phyloP scores from a whole-genome alignment of 2,113 vertebrate genomes.

The Jacana jacana region DNA sequence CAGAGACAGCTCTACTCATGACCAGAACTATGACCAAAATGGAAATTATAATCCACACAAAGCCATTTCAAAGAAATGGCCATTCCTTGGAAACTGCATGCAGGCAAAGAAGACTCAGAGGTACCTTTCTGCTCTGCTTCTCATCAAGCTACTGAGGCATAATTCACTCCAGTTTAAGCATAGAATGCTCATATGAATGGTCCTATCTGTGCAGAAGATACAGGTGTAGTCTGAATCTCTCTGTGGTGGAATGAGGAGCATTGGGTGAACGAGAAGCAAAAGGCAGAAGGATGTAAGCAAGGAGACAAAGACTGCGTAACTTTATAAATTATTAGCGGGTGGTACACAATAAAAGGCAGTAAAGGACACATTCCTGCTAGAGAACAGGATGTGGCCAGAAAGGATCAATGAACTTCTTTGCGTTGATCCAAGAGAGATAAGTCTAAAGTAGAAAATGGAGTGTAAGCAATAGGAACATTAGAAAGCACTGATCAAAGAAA shows the following conservation, averaged over 20 bases:
- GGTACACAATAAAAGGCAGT: not conserved
- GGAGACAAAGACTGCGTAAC: not conserved
- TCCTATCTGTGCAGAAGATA: not conserved
- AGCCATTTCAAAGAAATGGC: not conserved
- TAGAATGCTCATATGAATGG: not conserved
- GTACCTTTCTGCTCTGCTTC: not conserved
- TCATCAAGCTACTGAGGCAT: not conserved
- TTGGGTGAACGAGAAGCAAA: not conserved
- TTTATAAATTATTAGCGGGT: not conserved
- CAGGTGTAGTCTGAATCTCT: rapidly evolving
- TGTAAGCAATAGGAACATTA: not conserved
- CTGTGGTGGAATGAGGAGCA: not conserved
- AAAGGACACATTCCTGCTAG: not conserved
- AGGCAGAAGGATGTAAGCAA: not conserved
- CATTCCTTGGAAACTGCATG: not conserved
- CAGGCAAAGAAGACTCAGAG: not conserved
- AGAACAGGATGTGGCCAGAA: not conserved
- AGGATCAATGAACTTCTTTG: not conserved
- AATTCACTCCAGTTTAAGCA: not conserved
- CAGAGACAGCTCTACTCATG: not conserved
- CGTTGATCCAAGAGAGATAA: not conserved
- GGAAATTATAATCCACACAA: not conserved
- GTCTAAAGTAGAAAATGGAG: not conserved
- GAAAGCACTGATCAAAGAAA: not conserved
- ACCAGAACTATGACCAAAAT: not conserved